phyloP scores from a whole-genome alignment of 2,888 invertebrate species.

The Tipula lateralis region DNA sequence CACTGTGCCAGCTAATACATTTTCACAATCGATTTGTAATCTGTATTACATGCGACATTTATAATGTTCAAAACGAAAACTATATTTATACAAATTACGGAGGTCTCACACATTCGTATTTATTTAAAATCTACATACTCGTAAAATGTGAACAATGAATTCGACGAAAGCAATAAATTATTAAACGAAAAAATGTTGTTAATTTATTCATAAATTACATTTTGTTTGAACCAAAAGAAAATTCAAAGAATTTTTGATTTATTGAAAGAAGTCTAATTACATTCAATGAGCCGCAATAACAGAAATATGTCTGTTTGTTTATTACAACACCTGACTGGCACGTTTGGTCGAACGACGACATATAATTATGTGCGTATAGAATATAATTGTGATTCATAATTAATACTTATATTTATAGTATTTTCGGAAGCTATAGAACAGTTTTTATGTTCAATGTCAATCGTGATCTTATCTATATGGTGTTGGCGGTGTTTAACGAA shows the following conservation, averaged over 20 bases:
- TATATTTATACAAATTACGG: too few species aligned
- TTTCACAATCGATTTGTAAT: too few species aligned
- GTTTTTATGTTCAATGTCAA: neutral
- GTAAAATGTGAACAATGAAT: neutral
- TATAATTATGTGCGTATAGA: neutral
- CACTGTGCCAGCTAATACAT: too few species aligned
- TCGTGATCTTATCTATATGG: neutral
- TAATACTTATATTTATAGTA: neutral
- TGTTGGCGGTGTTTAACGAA: neutral
- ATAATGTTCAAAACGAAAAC: too few species aligned
- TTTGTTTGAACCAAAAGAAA: neutral
- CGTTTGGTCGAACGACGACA: neutral
- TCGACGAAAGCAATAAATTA: neutral
- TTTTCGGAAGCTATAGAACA: neutral
- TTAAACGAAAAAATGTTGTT: neutral
- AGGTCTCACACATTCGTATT: neutral
- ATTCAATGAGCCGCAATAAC: neutral
- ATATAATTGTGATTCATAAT: neutral
- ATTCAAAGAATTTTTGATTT: neutral
- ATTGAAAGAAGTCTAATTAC: neutral
- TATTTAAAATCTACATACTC: neutral
- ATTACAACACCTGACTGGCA: neutral
- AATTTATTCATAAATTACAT: neutral
- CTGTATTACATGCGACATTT: too few species aligned
- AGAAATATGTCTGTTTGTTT: neutral